Evolutionary conservation across 2,888 invertebrate genomes (phyloP).

Genomic region (Lacanobia wlatinum): DNA sequence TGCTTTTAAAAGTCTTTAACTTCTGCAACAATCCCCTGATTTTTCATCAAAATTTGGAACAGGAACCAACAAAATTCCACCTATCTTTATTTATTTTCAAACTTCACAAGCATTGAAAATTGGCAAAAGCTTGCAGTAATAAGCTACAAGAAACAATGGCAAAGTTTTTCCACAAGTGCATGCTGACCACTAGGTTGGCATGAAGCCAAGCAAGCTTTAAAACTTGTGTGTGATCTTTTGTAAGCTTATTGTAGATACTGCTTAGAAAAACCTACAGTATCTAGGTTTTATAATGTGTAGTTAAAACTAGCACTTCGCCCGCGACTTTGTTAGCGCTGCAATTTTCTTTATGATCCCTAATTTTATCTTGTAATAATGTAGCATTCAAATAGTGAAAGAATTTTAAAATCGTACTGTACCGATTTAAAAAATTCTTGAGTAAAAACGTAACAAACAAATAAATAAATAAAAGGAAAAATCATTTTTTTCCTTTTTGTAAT

Average conservation of each 20-base stretch:
- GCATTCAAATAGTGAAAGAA: too few species aligned
- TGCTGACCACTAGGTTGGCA: constrained; percentile 38
- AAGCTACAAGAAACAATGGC: constrained; percentile 39
- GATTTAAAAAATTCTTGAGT: too few species aligned
- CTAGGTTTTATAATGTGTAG: background rate
- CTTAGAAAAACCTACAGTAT: constrained; percentile 12
- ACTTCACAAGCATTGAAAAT: constrained; percentile 21
- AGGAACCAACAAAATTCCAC: background rate
- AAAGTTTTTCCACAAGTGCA: constrained; percentile 46
- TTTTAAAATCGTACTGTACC: too few species aligned
- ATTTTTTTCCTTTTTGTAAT: too few species aligned
- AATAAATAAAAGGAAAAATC: too few species aligned
- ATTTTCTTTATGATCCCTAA: too few species aligned
- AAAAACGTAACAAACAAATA: too few species aligned
- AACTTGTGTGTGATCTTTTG: constrained; percentile 44
- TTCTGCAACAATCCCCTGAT: background rate
- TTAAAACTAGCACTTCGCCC: too few species aligned
- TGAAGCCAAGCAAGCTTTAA: constrained; percentile 37
- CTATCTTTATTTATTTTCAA: background rate
- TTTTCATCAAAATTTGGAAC: background rate
- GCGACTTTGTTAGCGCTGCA: too few species aligned
- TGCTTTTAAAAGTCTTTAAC: too few species aligned
- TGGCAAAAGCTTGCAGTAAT: constrained; percentile 28
- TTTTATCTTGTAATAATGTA: too few species aligned
- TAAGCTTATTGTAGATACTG: constrained; percentile 29